Evolutionary conservation across 2,888 invertebrate genomes (phyloP), one percentile per base, ranked within the genome.

Genomic region (Leptinotarsa juncta): DNA sequence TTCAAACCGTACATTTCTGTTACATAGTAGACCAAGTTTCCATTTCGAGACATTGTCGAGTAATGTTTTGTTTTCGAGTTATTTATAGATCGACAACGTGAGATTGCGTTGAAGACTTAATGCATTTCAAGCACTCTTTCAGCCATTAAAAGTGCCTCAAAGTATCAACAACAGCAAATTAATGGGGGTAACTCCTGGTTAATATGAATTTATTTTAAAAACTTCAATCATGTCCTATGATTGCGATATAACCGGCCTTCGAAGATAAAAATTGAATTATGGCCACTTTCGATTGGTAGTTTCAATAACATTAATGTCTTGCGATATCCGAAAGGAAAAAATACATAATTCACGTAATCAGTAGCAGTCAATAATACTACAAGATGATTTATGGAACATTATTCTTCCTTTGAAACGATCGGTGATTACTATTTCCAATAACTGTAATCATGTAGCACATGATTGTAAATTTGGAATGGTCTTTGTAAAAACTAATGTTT

Each of bases 21-120:
- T 3, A 42, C 0, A 10, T 10, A 42, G 32, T 42, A 7, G 32
- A 42, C 32, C 32, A 32, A 32, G 62, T 32, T 5, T 15, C 23
- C 26, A 15, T 62, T 32, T 32, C 62, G 16, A 32, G 62, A 32
- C 42, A 62, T 62, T 62, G 26, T 62, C 62, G 18, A 42, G 62
- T 18, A 62, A 62, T 32, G 62, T 62, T 62, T 18, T 62, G 14
- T 23, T 62, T 20, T 62, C 2, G 5, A 42, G 62, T 62, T 62
- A 62, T 62, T 62, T 62, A 62, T 62, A 62, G 62, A 16, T n/a
- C n/a, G 42, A 62, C 62, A 62, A 62, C 62, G 62, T 62, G 62
- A 62, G 62, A 62, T 62, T 62, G 12, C n/a, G 62, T 62, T 62
- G 32, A 18, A 62, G 62, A 32, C 32, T 62, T 62, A 18, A 32